phyloP scores from a whole-genome alignment of 2,797 vertebrate species.

The Artibeus jamaicensis region DNA sequence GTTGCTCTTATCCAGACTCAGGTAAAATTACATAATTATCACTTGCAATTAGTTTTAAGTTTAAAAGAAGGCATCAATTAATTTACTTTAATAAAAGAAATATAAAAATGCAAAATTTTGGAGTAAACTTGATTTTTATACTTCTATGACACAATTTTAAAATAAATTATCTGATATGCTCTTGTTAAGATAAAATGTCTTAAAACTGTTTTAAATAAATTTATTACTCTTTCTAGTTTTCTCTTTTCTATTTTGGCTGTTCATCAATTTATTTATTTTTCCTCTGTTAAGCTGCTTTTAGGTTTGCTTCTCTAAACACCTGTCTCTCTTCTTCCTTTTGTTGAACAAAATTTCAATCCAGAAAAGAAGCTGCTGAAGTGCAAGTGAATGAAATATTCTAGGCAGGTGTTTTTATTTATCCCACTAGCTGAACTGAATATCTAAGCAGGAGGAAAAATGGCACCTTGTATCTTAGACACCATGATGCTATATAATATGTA shows the following conservation, averaged over 20 bases:
- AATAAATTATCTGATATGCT: background rate
- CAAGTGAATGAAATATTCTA: slow-evolving; percentile 31
- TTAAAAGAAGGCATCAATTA: background rate
- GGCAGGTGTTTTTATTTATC: slow-evolving; percentile 59
- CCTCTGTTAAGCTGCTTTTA: background rate
- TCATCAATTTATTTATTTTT: slow-evolving; percentile 51
- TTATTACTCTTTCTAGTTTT: background rate
- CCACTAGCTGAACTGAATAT: background rate
- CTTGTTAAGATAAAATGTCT: background rate
- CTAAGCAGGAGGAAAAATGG: background rate
- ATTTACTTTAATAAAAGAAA: background rate
- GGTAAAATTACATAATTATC: background rate
- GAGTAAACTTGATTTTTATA: background rate
- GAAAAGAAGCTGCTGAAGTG: slow-evolving; percentile 52
- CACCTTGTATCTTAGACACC: slow-evolving; percentile 12
- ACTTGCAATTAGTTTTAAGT: background rate
- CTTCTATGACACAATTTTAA: background rate
- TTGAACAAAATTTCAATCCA: slow-evolving; percentile 28
- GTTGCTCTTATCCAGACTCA: background rate
- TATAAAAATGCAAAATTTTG: background rate
- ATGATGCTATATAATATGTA: slow-evolving; percentile 15
- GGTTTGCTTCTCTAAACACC: background rate
- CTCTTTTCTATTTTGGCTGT: background rate
- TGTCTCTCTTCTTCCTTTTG: slow-evolving; percentile 17
- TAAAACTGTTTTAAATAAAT: background rate